These are phyloP conservation scores for Spodoptera picta DNA, from an alignment of 2,888 invertebrate genomes.

Conservation along the genomic window DNA sequence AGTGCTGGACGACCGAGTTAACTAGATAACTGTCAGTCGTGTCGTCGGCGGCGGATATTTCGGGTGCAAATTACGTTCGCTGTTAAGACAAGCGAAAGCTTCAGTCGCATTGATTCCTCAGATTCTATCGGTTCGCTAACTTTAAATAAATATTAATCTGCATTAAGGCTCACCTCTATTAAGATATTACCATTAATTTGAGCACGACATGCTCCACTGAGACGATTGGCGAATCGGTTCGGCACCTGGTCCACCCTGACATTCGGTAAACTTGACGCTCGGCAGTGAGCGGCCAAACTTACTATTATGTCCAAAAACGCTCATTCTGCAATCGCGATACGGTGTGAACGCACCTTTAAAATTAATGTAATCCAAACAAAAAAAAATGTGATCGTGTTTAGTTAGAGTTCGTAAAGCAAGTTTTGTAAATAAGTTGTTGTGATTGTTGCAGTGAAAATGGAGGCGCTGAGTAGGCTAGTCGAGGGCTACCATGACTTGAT, in stretches of 20 bases:
- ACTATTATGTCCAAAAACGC: slow-evolving; percentile 51
- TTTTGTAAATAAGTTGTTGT: slow-evolving; percentile 44
- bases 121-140: too few relatives aligned
- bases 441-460: slow-evolving; percentile 89
- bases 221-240: slow-evolving; percentile 50
- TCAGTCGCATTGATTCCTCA: too few relatives aligned
- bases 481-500: slow-evolving; percentile 93
- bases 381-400: slow-evolving; percentile 38
- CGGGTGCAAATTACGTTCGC: too few relatives aligned
- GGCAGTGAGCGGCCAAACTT: slow-evolving; percentile 58
- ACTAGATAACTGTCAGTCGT: too few relatives aligned
- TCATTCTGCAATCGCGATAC: slow-evolving; percentile 59
- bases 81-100: too few relatives aligned
- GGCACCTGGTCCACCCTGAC: slow-evolving; percentile 76
- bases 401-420: slow-evolving; percentile 16
- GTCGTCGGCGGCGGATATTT: too few relatives aligned
- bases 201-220: slow-evolving; percentile 22
- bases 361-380: slow-evolving; percentile 34
- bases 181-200: slow-evolving; percentile 30
- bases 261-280: slow-evolving; percentile 71
- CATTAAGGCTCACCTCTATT: neutral
- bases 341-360: slow-evolving; percentile 48
- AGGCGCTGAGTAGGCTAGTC: slow-evolving; percentile 87
- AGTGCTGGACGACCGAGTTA: neutral
- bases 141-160: neutral